Evolutionary conservation across 1,140 invertebrate genomes (phyloP).

Genomic region (Zaprionus davidi): DNA sequence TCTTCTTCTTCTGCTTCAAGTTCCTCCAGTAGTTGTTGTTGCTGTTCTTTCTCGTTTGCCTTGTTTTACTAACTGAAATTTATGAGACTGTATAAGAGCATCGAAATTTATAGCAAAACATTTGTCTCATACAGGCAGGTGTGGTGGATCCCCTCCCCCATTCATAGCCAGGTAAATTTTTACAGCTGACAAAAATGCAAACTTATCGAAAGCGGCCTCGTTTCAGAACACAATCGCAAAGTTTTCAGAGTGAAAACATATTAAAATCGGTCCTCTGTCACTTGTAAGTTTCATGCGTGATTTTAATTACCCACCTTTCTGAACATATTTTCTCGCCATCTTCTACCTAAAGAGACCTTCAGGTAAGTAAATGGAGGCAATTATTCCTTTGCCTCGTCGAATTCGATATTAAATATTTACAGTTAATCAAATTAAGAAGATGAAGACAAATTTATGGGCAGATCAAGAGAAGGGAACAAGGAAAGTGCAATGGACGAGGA

Average conservation of each 20-base stretch:
- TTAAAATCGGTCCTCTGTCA: background rate
- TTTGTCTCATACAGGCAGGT: constrained; percentile 34
- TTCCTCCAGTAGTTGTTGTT: background rate
- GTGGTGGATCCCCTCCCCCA: background rate
- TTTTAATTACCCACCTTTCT: constrained; percentile 24
- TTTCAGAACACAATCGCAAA: constrained; percentile 24
- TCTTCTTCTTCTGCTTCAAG: constrained; percentile 14
- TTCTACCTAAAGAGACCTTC: background rate
- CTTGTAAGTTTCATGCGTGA: constrained; percentile 10
- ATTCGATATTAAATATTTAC: constrained; percentile 26
- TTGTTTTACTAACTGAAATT: constrained; percentile 52
- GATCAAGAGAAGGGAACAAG: background rate
- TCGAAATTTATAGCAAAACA: constrained; percentile 64
- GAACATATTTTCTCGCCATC: too few relatives aligned
- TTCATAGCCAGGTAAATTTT: background rate
- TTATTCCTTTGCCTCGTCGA: background rate
- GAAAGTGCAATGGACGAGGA: background rate
- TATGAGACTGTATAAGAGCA: constrained; percentile 65
- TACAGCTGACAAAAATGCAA: constrained; percentile 18
- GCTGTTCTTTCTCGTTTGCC: background rate
- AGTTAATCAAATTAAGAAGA: constrained; percentile 36
- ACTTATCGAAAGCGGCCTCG: background rate
- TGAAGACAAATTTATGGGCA: background rate
- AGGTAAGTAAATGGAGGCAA: background rate
- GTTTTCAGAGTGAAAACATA: background rate